Evolutionary conservation across 1,140 invertebrate genomes (phyloP).

Genomic region (Bombyx mori): ASM3026992v2 NC_085108.1:553001-553500

Average conservation of each 20-base stretch:
- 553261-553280: constrained; percentile 55
- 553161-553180: not conserved
- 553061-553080: constrained; percentile 21
- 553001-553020: constrained; percentile 4
- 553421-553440: too few relatives aligned
- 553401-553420: too few relatives aligned
- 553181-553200: constrained; percentile 6
- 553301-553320: constrained; percentile 83
- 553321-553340: constrained; percentile 46
- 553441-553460: too few relatives aligned
- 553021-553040: constrained; percentile 6
- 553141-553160: constrained; percentile 44
- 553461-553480: too few relatives aligned
- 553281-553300: constrained; percentile 75
- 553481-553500: too few relatives aligned
- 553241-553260: constrained; percentile 25
- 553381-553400: too few relatives aligned
- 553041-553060: too few relatives aligned
- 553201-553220: constrained; percentile 3
- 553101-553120: constrained; percentile 38
- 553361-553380: too few relatives aligned
- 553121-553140: constrained; percentile 49
- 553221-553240: constrained; percentile 8
- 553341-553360: not conserved
- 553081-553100: constrained; percentile 57